Evolutionary conservation across 2,113 vertebrate genomes (phyloP).

Genomic region (Apaloderma vittatum): DNA sequence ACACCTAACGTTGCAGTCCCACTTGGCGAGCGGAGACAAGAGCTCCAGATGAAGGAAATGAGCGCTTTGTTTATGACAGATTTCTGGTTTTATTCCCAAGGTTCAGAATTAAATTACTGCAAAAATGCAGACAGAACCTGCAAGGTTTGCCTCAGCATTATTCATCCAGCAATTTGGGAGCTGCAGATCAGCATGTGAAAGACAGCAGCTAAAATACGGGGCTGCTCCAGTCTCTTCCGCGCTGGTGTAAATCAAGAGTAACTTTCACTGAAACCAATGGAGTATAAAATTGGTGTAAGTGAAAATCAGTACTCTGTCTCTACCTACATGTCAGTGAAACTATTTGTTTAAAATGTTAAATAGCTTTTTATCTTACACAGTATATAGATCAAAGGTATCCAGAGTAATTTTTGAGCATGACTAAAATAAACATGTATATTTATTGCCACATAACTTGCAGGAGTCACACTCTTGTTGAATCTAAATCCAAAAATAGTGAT

Average conservation of each 20-base stretch:
- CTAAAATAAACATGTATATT: conserved; percentile 33
- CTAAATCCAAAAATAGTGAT: conserved; percentile 43
- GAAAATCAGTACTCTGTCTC: conserved; percentile 22
- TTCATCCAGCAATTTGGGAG: conserved; percentile 31
- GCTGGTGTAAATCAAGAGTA: conserved; percentile 52
- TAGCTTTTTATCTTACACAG: conserved; percentile 50
- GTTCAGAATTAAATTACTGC: conserved; percentile 60
- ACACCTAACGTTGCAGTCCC: not conserved
- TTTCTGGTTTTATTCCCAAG: conserved; percentile 53
- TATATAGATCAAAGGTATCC: conserved; percentile 61
- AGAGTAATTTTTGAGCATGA: conserved; percentile 19
- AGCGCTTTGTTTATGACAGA: conserved; percentile 55
- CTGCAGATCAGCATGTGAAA: not conserved
- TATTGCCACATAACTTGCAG: conserved; percentile 1
- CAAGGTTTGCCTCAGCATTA: conserved; percentile 21
- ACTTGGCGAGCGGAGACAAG: fast-evolving
- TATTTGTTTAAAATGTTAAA: conserved; percentile 55
- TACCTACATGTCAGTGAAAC: not conserved
- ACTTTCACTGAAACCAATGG: not conserved
- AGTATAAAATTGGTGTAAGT: conserved; percentile 56
- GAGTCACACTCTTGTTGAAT: not conserved
- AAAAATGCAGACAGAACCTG: conserved; percentile 33
- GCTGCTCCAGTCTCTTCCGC: not conserved
- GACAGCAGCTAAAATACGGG: conserved; percentile 41
- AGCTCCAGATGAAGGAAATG: not conserved